phyloP scores from a whole-genome alignment of 2,113 vertebrate genomes.

The Carassius gibelio region DNA sequence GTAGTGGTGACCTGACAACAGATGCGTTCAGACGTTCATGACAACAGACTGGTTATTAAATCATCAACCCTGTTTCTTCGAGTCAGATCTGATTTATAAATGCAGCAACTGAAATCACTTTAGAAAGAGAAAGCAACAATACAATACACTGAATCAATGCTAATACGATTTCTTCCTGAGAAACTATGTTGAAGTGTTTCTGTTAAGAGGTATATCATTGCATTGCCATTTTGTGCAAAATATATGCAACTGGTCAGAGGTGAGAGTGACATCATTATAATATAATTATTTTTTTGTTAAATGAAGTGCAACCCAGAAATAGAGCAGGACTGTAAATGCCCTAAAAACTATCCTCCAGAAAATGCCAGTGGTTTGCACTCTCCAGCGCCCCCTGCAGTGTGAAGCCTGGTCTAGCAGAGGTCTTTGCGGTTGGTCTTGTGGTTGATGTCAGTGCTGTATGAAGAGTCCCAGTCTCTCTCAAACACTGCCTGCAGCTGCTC shows the following conservation, averaged over 20 bases:
- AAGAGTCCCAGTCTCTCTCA: conserved; percentile 85
- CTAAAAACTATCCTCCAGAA: neutral
- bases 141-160: neutral
- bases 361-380: neutral
- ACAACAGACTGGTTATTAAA: too few relatives aligned
- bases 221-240: conserved; percentile 10
- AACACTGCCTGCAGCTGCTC: conserved; percentile 80
- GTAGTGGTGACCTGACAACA: neutral
- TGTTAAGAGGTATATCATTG: conserved; percentile 20
- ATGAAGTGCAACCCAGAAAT: too few relatives aligned
- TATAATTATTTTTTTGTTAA: too few relatives aligned
- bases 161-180: neutral
- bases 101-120: neutral
- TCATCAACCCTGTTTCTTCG: too few relatives aligned
- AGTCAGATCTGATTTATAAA: too few relatives aligned
- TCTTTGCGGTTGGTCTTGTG: conserved; percentile 51
- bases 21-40: neutral
- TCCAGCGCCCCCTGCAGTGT: neutral
- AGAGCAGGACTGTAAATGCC: neutral
- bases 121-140: neutral
- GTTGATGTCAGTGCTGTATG: conserved; percentile 76
- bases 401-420: conserved; percentile 29
- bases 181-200: neutral
- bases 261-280: too few relatives aligned
- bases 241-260: neutral